Conservation (phyloP, 2,797 vertebrate genomes). For the Myotis planiceps region DNA sequence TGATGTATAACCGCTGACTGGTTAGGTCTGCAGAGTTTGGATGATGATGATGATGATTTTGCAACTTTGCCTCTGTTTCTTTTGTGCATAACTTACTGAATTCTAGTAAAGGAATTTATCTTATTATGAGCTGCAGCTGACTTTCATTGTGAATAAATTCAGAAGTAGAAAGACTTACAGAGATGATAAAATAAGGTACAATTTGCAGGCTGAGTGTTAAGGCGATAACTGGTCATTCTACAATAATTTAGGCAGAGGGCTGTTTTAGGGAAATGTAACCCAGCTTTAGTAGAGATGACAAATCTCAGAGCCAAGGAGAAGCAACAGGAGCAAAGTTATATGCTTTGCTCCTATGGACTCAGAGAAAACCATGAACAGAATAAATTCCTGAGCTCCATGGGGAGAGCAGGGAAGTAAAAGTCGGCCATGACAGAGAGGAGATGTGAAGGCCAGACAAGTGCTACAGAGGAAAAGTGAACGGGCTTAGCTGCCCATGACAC, state of each 20-base stretch:
- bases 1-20: not conserved
- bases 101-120: not conserved
- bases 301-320: slow-evolving; percentile 26
- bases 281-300: not conserved
- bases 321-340: not conserved
- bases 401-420: not conserved
- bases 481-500: not conserved
- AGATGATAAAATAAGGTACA: not conserved
- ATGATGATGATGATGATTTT: not conserved
- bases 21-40: not conserved
- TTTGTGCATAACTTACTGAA: slow-evolving; percentile 12
- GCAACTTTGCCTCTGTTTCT: not conserved
- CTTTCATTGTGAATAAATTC: slow-evolving; percentile 8
- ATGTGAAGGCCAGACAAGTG: not conserved
- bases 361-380: not conserved
- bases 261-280: slow-evolving; percentile 45
- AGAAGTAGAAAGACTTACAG: not conserved
- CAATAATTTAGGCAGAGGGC: not conserved
- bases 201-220: not conserved
- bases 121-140: not conserved
- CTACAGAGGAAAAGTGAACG: not conserved
- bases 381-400: slow-evolving; percentile 36
- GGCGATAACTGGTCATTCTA: not conserved
- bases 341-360: not conserved
- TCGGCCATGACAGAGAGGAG: slow-evolving; percentile 1